Evolutionary conservation across 2,797 vertebrate genomes (phyloP).

Genomic region (Myripristis murdjan): DNA sequence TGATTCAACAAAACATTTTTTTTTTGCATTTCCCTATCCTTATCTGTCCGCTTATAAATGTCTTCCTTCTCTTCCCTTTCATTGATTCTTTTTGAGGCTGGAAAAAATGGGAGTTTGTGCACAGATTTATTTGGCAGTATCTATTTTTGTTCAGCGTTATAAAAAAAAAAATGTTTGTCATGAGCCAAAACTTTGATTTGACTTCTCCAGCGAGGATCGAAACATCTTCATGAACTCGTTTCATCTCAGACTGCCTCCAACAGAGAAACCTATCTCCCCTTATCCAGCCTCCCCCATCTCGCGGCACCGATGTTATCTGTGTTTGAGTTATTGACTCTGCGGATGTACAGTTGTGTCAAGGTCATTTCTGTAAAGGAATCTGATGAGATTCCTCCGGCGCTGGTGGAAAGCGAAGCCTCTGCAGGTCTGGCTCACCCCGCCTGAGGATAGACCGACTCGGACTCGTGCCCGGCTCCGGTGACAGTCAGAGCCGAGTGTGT

Average conservation of each 20-base stretch:
- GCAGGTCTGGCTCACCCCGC: neutral
- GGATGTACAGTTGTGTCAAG: slow-evolving; percentile 1
- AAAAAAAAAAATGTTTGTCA: too few species aligned
- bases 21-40: too few species aligned
- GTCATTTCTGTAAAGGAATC: slow-evolving; percentile 5
- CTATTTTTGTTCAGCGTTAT: too few species aligned
- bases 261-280: neutral
- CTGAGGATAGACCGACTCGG: neutral
- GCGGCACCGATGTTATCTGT: neutral
- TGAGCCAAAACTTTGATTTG: neutral
- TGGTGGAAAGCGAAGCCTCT: too few species aligned
- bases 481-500: neutral
- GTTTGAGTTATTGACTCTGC: neutral
- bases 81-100: too few species aligned
- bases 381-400: neutral
- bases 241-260: neutral
- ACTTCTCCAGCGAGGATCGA: neutral
- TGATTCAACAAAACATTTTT: too few species aligned
- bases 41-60: too few species aligned
- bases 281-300: neutral
- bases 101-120: too few species aligned
- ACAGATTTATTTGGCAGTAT: too few species aligned
- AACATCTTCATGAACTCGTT: neutral
- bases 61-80: too few species aligned
- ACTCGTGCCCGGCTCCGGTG: neutral